Percentiles rank a stretch among this genome's conserved stretches.
Conservation (phyloP, 2,113 vertebrate species). For the Harpagus bidentatus region DNA sequence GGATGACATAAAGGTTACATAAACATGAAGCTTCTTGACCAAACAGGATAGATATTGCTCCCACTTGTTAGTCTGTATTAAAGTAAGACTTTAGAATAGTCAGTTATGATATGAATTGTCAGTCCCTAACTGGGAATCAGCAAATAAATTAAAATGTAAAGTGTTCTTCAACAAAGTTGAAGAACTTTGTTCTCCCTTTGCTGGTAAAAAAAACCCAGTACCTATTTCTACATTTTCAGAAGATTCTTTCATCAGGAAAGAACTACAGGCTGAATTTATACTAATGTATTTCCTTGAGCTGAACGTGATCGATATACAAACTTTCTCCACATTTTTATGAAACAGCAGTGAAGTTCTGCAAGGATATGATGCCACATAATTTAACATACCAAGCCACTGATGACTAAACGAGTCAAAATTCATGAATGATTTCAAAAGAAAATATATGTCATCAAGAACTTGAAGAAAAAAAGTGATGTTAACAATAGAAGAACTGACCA, state of each 20-base stretch:
- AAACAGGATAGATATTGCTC: neutral
- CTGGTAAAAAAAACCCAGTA: neutral
- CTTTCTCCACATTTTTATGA: neutral
- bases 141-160: neutral
- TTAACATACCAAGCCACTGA: neutral
- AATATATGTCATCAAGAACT: neutral
- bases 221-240: neutral
- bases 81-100: neutral
- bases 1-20: neutral
- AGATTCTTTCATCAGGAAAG: neutral
- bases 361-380: neutral
- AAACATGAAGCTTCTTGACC: neutral
- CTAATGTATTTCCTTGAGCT: neutral
- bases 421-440: neutral
- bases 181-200: neutral
- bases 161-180: neutral
- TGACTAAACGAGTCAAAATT: neutral
- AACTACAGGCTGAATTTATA: neutral
- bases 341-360: neutral
- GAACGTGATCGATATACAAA: neutral
- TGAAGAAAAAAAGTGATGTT: neutral
- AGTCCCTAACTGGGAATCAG: neutral
- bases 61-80: neutral
- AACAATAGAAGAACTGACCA: neutral
- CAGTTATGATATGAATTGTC: neutral